A percentile compares a stretch with the other conserved stretches of the same genome.
Evolutionary conservation across 2,113 vertebrate genomes (phyloP).

Genomic region (Ornithorhynchus anatinus): DNA sequence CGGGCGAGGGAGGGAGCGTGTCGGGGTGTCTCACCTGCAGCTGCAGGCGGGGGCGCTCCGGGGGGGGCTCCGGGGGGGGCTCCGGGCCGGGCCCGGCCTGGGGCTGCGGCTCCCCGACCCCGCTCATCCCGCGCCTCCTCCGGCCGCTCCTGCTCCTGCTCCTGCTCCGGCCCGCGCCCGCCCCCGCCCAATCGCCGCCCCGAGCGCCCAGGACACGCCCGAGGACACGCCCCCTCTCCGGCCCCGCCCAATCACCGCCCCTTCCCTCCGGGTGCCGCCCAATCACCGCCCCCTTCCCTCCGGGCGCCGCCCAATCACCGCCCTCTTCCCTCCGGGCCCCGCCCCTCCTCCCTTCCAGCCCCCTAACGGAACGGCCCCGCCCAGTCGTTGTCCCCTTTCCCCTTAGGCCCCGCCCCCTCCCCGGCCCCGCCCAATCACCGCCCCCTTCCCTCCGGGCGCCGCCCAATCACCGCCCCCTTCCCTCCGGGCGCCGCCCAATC

Average conservation of each 20-base stretch:
- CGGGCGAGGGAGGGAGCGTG: no score
- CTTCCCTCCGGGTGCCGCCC: conserved; percentile 31
- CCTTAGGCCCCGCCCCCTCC: not conserved
- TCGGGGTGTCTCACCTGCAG: not conserved
- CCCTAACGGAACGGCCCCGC: not conserved
- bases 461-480: fast-evolving
- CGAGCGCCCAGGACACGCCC: not conserved
- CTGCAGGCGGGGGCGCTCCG: not conserved
- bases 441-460: conserved; percentile 18
- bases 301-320: not conserved
- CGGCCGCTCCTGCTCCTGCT: not conserved
- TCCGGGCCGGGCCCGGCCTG: not conserved
- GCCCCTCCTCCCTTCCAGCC: not conserved
- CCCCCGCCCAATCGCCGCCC: not conserved
- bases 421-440: conserved; percentile 56
- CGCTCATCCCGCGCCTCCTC: not conserved
- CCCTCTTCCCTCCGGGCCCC: not conserved
- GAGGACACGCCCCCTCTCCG: not conserved
- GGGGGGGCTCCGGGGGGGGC: not conserved
- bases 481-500: no score
- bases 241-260: not conserved
- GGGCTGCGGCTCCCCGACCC: not conserved
- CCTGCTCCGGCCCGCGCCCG: not conserved
- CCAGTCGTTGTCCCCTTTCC: not conserved
- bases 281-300: conserved; percentile 12